Conservation (phyloP, 2,797 vertebrate species). For the Salmo trutta region DNA sequence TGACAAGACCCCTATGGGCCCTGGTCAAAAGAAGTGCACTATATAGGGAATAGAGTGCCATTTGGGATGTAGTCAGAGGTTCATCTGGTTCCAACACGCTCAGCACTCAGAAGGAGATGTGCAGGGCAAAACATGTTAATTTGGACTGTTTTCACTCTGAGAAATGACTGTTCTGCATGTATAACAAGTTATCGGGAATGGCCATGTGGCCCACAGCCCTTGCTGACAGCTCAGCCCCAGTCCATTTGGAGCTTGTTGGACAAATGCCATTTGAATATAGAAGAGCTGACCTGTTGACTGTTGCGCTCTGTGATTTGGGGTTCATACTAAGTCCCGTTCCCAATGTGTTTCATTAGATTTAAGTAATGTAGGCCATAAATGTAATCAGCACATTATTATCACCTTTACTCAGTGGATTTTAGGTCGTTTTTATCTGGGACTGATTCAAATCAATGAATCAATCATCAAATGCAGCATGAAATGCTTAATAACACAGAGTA, state of each 20-base stretch:
- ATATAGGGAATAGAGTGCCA: too few species aligned
- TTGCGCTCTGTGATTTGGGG: not conserved
- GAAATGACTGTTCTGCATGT: not conserved
- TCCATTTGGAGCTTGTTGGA: not conserved
- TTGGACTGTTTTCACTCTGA: not conserved
- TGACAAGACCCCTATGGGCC: too few species aligned
- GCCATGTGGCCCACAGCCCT: not conserved
- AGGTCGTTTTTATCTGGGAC: not conserved
- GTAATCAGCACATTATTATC: not conserved
- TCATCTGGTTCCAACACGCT: too few species aligned
- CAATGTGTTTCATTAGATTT: too few species aligned
- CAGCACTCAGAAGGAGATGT: too few species aligned
- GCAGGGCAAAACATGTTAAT: conserved; percentile 18
- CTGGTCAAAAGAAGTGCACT: too few species aligned
- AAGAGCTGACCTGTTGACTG: not conserved
- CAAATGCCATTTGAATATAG: not conserved
- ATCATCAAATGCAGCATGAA: conserved; percentile 20
- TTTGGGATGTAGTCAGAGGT: too few species aligned
- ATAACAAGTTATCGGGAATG: not conserved
- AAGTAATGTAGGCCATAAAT: not conserved
- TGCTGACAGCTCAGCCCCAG: not conserved
- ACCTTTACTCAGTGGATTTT: not conserved
- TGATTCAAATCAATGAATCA: not conserved
- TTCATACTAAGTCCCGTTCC: not conserved
- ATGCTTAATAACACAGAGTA: conserved; percentile 11